phyloP scores from a whole-genome alignment of 2,113 vertebrate species.

The Corythornis cristatus region DNA sequence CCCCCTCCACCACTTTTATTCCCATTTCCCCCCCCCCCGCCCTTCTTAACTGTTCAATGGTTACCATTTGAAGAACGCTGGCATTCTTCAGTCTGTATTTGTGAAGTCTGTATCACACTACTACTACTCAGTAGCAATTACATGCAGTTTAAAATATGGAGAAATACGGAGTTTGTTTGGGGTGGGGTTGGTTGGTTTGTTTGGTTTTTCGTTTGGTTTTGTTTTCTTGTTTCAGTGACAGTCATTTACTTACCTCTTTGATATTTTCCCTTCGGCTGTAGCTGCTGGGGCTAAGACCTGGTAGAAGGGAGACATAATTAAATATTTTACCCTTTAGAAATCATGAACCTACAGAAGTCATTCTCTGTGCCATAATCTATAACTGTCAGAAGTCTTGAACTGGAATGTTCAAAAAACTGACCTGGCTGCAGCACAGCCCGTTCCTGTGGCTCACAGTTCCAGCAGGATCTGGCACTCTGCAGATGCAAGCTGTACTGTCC shows the following conservation, averaged over 20 bases:
- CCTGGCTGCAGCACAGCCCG: background rate
- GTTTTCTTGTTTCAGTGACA: background rate
- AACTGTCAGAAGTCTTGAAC: background rate
- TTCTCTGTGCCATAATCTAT: background rate
- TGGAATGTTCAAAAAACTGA: background rate
- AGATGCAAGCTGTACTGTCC: background rate
- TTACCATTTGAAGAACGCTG: background rate
- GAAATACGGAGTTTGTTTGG: too few species aligned
- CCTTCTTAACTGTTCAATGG: background rate
- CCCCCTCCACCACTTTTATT: background rate
- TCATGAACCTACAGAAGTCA: background rate
- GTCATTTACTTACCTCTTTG: slow-evolving; percentile 67
- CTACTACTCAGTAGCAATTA: background rate
- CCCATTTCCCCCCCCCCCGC: background rate
- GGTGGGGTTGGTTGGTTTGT: too few species aligned
- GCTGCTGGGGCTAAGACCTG: slow-evolving; percentile 36
- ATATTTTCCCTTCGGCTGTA: slow-evolving; percentile 20
- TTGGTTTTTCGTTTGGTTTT: background rate
- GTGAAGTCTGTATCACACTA: background rate
- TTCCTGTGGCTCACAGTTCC: background rate
- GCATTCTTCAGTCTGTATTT: background rate
- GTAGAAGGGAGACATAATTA: background rate
- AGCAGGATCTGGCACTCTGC: background rate
- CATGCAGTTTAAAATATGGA: background rate
- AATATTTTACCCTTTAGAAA: background rate